Conservation (phyloP, 2,888 invertebrate species). For the Anoplius nigerrimus region DNA sequence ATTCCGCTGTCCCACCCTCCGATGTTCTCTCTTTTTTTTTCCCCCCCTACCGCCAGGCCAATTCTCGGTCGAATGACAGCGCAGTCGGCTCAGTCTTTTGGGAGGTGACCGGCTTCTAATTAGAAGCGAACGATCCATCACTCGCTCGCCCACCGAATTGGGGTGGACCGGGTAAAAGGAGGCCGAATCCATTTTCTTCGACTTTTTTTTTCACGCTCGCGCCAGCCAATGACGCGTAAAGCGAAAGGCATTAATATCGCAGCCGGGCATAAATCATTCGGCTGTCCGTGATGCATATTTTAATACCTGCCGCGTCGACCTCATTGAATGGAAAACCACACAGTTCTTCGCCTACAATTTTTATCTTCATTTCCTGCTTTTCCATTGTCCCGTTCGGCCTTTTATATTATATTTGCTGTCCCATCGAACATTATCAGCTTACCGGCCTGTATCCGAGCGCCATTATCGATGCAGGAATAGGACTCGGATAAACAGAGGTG, state of each 20-base stretch:
- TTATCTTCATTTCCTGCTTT: no score
- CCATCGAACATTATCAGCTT: conserved; percentile 34
- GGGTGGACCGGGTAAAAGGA: conserved; percentile 6
- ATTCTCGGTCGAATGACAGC: no score
- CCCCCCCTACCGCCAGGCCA: no score
- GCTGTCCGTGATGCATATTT: no score
- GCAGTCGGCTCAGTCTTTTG: no score
- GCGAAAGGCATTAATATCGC: conserved; percentile 41
- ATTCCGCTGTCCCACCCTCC: conserved; percentile 63
- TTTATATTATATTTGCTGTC: no score
- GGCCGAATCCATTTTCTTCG: conserved; percentile 2
- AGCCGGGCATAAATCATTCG: conserved; percentile 26
- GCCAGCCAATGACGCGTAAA: conserved; percentile 9
- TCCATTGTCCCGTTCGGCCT: no score
- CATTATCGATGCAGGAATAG: conserved; percentile 13
- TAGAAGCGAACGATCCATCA: conserved; percentile 60
- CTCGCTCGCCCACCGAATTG: conserved; percentile 4
- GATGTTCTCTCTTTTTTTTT: conserved; percentile 67
- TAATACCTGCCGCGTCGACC: no score
- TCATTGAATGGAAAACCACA: no score
- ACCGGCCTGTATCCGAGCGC: conserved; percentile 25
- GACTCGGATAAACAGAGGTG: conserved; percentile 13
- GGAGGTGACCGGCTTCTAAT: conserved; percentile 45
- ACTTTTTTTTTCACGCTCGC: not conserved
- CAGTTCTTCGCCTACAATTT: no score